phyloP scores from a whole-genome alignment of 1,140 invertebrate species.

The Aphaenogaster floridana region DNA sequence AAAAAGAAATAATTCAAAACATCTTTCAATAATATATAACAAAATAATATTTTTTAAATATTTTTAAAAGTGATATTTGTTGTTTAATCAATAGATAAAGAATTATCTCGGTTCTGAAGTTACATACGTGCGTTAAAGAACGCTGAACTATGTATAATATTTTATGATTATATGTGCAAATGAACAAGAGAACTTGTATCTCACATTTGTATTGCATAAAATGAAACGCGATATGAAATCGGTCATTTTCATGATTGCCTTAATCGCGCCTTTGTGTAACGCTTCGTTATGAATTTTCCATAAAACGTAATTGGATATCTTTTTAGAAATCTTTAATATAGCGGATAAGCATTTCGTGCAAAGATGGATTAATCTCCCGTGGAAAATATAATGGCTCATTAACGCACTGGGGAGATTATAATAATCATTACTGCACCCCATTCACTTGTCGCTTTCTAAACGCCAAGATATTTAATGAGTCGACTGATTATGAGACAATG shows the following conservation, averaged over 20 bases:
- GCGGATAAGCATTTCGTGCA: slow-evolving; percentile 27
- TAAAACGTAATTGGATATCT: slow-evolving; percentile 45
- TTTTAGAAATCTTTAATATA: slow-evolving; percentile 41
- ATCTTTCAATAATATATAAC: neutral
- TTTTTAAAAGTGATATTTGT: neutral
- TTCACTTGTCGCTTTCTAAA: slow-evolving; percentile 65
- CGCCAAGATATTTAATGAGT: slow-evolving; percentile 60
- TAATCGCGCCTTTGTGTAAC: slow-evolving; percentile 39
- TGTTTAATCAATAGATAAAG: neutral
- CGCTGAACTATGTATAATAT: neutral
- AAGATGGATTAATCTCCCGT: slow-evolving; percentile 62
- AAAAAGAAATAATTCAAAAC: neutral
- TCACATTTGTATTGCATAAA: slow-evolving; percentile 3
- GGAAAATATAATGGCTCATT: slow-evolving; percentile 65
- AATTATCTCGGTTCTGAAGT: neutral
- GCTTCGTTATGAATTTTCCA: slow-evolving; percentile 33
- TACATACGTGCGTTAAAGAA: neutral
- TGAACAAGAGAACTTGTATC: neutral
- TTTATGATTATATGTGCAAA: neutral
- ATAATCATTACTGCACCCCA: slow-evolving; percentile 55
- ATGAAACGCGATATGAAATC: slow-evolving; percentile 2
- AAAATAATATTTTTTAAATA: slow-evolving; percentile 21
- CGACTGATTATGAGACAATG: slow-evolving; percentile 61
- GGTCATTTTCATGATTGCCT: slow-evolving; percentile 17
- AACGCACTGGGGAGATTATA: slow-evolving; percentile 51